Percentiles rank a stretch among this genome's conserved stretches.
phyloP scores from a whole-genome alignment of 2,113 vertebrate species.

The Boulengeromyrus knoepffleri region DNA sequence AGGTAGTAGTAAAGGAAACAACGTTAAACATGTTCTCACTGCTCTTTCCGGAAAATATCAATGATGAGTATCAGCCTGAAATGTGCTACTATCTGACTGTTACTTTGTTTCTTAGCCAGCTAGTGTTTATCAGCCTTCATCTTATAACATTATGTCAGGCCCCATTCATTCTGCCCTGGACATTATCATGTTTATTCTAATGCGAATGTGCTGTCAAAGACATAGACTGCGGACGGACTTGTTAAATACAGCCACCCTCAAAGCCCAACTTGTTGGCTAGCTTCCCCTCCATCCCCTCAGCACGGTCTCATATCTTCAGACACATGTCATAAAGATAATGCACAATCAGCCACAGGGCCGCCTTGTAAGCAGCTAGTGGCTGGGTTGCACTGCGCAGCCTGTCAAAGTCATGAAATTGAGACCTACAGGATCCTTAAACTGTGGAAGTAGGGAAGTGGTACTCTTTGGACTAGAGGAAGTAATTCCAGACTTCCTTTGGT shows the following conservation, averaged over 20 bases:
- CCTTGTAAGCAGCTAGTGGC: too few species aligned
- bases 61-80: not conserved
- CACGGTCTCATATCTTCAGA: not conserved
- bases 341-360: too few species aligned
- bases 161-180: not conserved
- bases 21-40: not conserved
- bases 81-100: not conserved
- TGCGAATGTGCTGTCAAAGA: not conserved
- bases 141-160: not conserved
- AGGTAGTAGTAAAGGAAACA: not conserved
- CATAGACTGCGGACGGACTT: not conserved
- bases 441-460: not conserved
- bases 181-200: not conserved
- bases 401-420: not conserved
- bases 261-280: not conserved
- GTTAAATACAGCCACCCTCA: not conserved
- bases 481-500: too few species aligned
- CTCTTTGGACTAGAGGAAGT: too few species aligned
- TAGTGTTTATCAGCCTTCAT: not conserved
- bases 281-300: not conserved
- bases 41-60: not conserved
- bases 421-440: not conserved
- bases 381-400: not conserved
- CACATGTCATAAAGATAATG: too few species aligned
- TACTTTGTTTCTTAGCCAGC: not conserved